Evolutionary conservation across 2,888 invertebrate species (phyloP), one percentile per base, ranked within the genome.

Genomic region (Hyposoter dolosus): DNA sequence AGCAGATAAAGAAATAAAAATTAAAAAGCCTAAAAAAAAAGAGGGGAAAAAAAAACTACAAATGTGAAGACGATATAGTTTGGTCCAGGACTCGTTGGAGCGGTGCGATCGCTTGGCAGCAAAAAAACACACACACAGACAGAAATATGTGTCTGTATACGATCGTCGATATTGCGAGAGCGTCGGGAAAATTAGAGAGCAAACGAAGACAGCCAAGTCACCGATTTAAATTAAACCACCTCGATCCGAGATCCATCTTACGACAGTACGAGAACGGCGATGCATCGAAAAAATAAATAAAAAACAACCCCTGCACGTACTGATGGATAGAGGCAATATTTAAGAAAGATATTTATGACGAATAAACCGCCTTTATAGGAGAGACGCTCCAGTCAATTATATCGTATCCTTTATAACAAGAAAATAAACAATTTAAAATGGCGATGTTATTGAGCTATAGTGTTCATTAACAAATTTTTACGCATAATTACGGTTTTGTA

Each of bases 171-270:
- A 82, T 69, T 45, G 82, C 63, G 28, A 68, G 60, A 79, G 77
- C 85, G 72, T 72, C 50, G 79, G 86, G 88, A 87, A 88, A 88
- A 88, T 88, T 87, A 86, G 87, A 90, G 88, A 87, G 87, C 85
- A 89, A 88, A 87, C 89, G 89, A 90, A 92, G 89, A 89, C 72
- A 91, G 92, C 91, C 90, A 86, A 92, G 91, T 93, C 93, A 94
- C 92, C 90, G 91, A 91, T 93, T 93, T 94, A 93, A 93, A 93
- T 94, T 93, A 91, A 93, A 92, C 89, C 82, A 68, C 53, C 86
- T 53, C 45, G 53, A 45, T 75, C 19, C 80, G 23, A 80, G 84
- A 85, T 85, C 71, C 75, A 66, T 82, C 85, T 79, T 19, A n/a
- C 72, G 47, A 65, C 63, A 43, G 68, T 23, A 47, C 56, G 56